Evolutionary conservation across 2,888 invertebrate genomes (phyloP), one percentile per base, ranked within the genome.

Genomic region (Salpingus planirostris): DNA sequence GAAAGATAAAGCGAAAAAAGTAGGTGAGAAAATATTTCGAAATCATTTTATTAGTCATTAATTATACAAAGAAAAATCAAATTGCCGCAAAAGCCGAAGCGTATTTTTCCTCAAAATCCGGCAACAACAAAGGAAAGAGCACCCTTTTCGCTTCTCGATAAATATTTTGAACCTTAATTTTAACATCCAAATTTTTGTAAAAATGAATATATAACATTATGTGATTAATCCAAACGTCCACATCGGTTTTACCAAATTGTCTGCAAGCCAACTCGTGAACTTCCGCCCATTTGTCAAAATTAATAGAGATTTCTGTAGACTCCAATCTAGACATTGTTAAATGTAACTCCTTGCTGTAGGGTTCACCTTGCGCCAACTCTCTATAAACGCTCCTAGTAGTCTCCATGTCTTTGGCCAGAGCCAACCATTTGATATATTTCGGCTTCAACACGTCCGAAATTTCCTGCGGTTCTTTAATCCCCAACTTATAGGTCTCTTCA

Each of bases 181-280:
- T 5, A 8, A 18, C 5, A 5, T 18, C 8, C 5, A 8, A 8
- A 18, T 71, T 63, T 40, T 75, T 73, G 2, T 80, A 78, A 44
- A 68, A 61, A 42, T 72, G 68, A 37, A 71, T 69, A 67, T 85
- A 84, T 60, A 85, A 81, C 38, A 69, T 66, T 30, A 86, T 73
- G 50, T 76, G 81, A 47, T 82, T 73, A 44, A 81, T 67, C 87
- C 88, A 89, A 10, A 86, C 66, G 39, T 77, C 73, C 3, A 73
- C 64, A 54, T 74, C 71, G 2, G 65, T 66, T 46, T 67, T 67
- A 0, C 86, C 86, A 60, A 83, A 82, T 42, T 80, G 77, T 33
- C 71, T 65, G 10, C 73, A 68, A 15, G 77, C 70, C 42, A 73
- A 69, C 53, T 80, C 76, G 55, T 74, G 74, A 43, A 73, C 77